phyloP scores from a whole-genome alignment of 2,113 vertebrate species.

The Tyto alba region DNA sequence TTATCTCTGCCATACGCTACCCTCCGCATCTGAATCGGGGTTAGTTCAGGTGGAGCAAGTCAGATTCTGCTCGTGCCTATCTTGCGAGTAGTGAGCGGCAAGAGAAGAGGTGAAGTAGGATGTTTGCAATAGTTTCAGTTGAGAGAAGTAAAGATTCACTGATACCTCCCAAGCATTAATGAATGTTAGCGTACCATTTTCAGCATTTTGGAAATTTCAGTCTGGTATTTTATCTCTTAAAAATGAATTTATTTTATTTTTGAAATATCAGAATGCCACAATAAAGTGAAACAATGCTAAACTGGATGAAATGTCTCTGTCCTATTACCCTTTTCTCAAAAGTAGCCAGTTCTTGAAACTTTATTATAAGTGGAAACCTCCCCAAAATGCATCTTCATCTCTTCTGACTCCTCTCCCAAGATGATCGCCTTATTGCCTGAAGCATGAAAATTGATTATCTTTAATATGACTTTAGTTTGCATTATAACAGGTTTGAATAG shows the following conservation, averaged over 20 bases:
- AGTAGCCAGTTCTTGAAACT: not conserved
- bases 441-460: slow-evolving; percentile 28
- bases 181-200: not conserved
- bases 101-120: not conserved
- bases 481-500: not conserved
- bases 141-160: not conserved
- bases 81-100: not conserved
- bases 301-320: not conserved
- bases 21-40: not conserved
- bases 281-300: not conserved
- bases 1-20: not conserved
- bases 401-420: not conserved
- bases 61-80: not conserved
- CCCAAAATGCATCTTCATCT: not conserved
- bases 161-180: not conserved
- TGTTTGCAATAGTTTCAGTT: not conserved
- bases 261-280: not conserved
- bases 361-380: not conserved
- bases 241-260: not conserved
- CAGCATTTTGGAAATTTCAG: not conserved
- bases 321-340: not conserved
- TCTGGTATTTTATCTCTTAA: not conserved
- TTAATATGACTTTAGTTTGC: slow-evolving; percentile 31
- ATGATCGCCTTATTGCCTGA: slow-evolving; percentile 1
- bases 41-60: not conserved